Evolutionary conservation across 2,888 invertebrate species (phyloP), one percentile per base, ranked within the genome.

Genomic region (Argyra leucocephala): DNA sequence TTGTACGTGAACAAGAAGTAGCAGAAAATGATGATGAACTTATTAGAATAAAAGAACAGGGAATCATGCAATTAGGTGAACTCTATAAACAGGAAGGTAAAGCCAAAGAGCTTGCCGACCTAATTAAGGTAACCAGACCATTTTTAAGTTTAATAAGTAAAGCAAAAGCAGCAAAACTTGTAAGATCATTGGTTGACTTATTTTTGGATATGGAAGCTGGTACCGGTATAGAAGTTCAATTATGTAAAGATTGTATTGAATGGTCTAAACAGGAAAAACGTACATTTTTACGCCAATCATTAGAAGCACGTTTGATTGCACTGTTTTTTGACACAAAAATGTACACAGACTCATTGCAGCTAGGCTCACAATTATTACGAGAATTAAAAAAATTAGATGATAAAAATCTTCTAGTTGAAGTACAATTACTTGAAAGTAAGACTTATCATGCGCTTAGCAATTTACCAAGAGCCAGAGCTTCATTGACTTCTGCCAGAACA

Each of bases 331-430:
- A 95, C 78, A 94, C 93, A 26, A 89, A 89, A 71, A 89, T 92
- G 88, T 93, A 90, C 76, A 83, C 89, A 64, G 94, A 95, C 73
- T 94, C 95, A 18, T 81, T 95, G 66, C 85, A 87, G 65, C 82
- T 94, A 69, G 93, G 93, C 64, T 91, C 94, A 4, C 89, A 89
- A 66, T 83, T 99, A 66, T 83, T 99, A 66, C 90, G 88, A 74
- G 99, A 99, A 81, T 84, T 99, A 70, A 99, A 99, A 82, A 98
- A 99, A 80, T 83, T 99, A 76, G 99, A 99, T 81, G 99, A 99
- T 78, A 99, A 99, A 82, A 97, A 98, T 80, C 83, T 99, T 69
- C 82, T 99, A 70, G 98, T 99, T 1, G 99, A 99, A 82, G 98
- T 99, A 12, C 95, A 98, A 75, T 83, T 99, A 70, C 83, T 99